Evolutionary conservation across 2,113 vertebrate species (phyloP), one percentile per base, ranked within the genome.

Genomic region (Neoarius graeffei): DNA sequence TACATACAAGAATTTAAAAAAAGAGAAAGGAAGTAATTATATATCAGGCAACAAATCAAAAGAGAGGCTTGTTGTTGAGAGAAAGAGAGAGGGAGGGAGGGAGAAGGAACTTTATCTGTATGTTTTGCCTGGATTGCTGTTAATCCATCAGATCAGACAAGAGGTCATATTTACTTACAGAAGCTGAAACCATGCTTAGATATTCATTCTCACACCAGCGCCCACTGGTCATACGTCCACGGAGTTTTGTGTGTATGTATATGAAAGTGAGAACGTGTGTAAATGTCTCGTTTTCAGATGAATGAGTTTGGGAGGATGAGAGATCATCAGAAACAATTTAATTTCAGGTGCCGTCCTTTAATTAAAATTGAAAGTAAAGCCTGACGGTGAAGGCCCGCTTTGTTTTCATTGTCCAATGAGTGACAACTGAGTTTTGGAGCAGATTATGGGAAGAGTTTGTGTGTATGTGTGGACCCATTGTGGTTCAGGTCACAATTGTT

Each of bases 361-460:
- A 96, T 95, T 94, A 95, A 94, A 95, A 92, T 91, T 91, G 91
- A 94, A 95, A 94, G 91, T 10, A 88, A 92, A 93, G 92, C 93
- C 91, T 79, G n/a, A 27, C 67, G 23, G 88, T 86, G 50, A 67
- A 56, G 73, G 35, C 81, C 90, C 66, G 85, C 54, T 86, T 79
- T 90, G 91, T 90, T 88, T 90, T 90, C 25, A 30, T 27, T 77
- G 71, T 30, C 56, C 60, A 42, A 56, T 35, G 54, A 52, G 57
- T 64, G 59, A 81, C 14, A 20, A 8, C 17, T 87, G 77, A 42
- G 67, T 77, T 83, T 50, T 56, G 25, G 25, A 80, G 52, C 14
- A 56, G 76, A 15, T 54, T 56, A 54, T 56, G 14, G 3, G 20
- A 67, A 77, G 42, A 73, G 81, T 85, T 66, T 85, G 17, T 82